These are phyloP conservation scores for Cavia porcellus DNA, from an alignment of 2,113 vertebrate species.

Conservation along the genomic window DNA sequence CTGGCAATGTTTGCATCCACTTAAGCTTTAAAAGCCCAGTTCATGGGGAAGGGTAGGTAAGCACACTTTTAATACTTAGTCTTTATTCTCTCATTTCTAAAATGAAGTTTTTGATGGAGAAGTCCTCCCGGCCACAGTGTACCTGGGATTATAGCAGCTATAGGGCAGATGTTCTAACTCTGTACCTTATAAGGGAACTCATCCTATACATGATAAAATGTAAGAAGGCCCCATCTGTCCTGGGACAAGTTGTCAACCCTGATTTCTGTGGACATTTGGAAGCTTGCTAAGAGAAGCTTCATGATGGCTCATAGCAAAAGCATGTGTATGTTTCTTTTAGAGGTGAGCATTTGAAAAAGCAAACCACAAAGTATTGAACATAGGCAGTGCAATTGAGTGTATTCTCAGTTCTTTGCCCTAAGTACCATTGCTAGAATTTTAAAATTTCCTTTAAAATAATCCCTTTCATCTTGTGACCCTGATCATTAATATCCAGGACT, in stretches of 20 bases:
- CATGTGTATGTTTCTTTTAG: neutral
- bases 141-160: neutral
- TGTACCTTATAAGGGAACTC: neutral
- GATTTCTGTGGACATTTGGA: neutral
- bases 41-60: neutral
- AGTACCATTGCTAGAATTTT: conserved; percentile 6
- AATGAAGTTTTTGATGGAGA: neutral
- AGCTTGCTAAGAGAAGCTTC: neutral
- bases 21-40: neutral
- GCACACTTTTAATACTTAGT: neutral
- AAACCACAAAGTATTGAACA: neutral
- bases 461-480: neutral
- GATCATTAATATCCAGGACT: neutral
- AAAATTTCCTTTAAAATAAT: neutral
- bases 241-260: neutral
- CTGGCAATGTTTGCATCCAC: neutral
- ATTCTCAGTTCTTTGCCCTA: neutral
- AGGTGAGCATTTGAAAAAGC: neutral
- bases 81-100: neutral
- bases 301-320: conserved; percentile 25
- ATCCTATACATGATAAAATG: neutral
- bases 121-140: neutral
- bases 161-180: neutral
- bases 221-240: neutral
- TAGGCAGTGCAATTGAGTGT: neutral